Evolutionary conservation across 2,797 vertebrate genomes (phyloP), one percentile per base, ranked within the genome.

Genomic region (Pangasius larnaudii): DNA sequence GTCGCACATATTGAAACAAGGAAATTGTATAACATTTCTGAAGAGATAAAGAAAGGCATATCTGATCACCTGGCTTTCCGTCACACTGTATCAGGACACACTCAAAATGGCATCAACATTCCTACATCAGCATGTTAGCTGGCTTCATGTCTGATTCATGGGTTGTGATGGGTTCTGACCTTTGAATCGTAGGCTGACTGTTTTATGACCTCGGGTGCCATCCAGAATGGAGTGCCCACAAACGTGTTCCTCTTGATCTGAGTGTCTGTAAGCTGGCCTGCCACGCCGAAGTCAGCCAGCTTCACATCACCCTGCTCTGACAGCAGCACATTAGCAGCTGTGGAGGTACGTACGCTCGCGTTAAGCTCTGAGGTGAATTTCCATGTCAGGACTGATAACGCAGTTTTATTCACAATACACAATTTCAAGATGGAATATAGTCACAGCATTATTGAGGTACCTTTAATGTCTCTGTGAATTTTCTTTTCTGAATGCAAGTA

Each of bases 401-500:
- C 59, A 30, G 24, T 19, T 33, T 22, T 67, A 49, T 33, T 33
- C 1, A 80, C 39, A 7, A 58, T 6, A 0, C 39, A 36, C 18
- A 58, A 39, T 5, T 59, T 46, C 24, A 65, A 42, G 36, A 61
- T 53, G 11, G 13, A 58, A 58, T 16, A 59, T 18, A 18, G 18
- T 81, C 24, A 81, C 33, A 77, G 22, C 1, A 16, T 27, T n/a
- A 61, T 16, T 59, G 42, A 46, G 30, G 84, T 93, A 98, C 99
- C 98, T 97, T 99, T 99, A 93, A 99, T 99, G 93, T 99, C 99
- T 95, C 99, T 93, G 92, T 99, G 99, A 93, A 99, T 99, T 95
- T 99, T 99, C 96, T 98, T 99, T 93, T 99, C 98, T 0, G 98
- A 99, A 96, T 99, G 99, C 85, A 99, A 96, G 91, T 99, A 99